Base-by-base conservation (phyloP, 2,113 vertebrate species). In the Vombatus ursinus region DNA sequence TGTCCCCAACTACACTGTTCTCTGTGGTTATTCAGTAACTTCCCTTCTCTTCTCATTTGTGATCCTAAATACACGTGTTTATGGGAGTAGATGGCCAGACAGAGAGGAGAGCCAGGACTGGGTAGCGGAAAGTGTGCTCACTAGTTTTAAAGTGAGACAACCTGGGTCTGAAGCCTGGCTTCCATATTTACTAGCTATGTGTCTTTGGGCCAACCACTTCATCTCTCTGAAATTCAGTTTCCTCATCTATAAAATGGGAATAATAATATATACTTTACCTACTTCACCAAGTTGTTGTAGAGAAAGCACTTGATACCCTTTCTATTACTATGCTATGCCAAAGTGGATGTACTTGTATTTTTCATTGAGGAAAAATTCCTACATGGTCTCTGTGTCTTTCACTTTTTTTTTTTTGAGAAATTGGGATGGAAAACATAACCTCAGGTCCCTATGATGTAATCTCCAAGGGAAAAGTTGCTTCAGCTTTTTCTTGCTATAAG, bases 381-480 rank as follows among this genome's bases (percentile, higher is more conserved):
- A n/a, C 95, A 89, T 84, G 68, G n/a, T 44, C n/a, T 77, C 31
- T 77, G 37, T 77, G 37, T 77, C 31, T 84, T 96, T 97, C 97
- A 93, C 52, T 97, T 52, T 97, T 61, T 57, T 57, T 96, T 98
- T 95, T 94, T 97, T 84, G 96, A 97, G 97, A 91, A 91, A 97
- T 96, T 47, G 91, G 97, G 26, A 91, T 98, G 98, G 98, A 98
- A 98, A 98, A 97, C 96, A 97, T 98, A 98, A 95, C 93, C 95
- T 97, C 97, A 97, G 97, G 92, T 98, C 96, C 97, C 95, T 98
- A 91, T 98, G 98, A 98, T 98, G 96, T 98, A 96, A 98, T 98
- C 77, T 96, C 95, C 95, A 97, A 97, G 96, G 98, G 97, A 97
- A 98, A 98, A 97, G 94, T 98, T 98, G 96, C 97, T 98, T 98